A percentile compares a stretch with the other conserved stretches of the same genome.
These are phyloP conservation scores for Chinchilla lanigera DNA, from an alignment of 2,113 vertebrate species.

Conservation along the genomic window DNA sequence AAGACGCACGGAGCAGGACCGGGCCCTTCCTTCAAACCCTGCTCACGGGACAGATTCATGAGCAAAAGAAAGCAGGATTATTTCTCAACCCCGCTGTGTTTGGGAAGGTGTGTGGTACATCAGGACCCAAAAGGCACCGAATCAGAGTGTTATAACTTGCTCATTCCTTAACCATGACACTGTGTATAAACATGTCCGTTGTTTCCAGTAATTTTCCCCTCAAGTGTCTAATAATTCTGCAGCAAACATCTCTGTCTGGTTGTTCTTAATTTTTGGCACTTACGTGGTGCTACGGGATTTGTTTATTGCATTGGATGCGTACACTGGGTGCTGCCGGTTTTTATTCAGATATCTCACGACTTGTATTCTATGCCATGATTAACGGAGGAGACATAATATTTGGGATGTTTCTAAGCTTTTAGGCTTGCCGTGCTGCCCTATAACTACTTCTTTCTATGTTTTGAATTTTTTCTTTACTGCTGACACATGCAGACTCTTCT, in stretches of 20 bases:
- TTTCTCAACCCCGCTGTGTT: not conserved
- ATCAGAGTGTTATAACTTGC: not conserved
- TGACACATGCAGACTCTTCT: constrained; percentile 34
- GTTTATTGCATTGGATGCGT: not conserved
- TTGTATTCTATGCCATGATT: not conserved
- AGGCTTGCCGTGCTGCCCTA: not conserved
- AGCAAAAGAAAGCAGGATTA: not conserved
- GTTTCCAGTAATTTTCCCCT: not conserved
- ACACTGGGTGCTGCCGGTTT: not conserved
- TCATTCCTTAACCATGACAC: not conserved
- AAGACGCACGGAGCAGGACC: not conserved
- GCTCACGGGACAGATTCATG: no score
- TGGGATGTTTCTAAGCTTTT: not conserved
- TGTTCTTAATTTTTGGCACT: not conserved
- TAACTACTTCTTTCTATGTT: not conserved
- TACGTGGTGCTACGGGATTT: not conserved
- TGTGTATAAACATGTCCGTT: not conserved
- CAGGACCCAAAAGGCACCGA: not conserved
- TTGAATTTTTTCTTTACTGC: not conserved
- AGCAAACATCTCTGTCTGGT: not conserved
- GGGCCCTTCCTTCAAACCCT: no score
- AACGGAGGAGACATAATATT: not conserved
- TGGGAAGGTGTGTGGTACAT: not conserved
- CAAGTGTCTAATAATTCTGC: not conserved
- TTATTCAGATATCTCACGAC: not conserved